Conservation (phyloP, 2,888 invertebrate genomes). For the Noctua comes region DNA sequence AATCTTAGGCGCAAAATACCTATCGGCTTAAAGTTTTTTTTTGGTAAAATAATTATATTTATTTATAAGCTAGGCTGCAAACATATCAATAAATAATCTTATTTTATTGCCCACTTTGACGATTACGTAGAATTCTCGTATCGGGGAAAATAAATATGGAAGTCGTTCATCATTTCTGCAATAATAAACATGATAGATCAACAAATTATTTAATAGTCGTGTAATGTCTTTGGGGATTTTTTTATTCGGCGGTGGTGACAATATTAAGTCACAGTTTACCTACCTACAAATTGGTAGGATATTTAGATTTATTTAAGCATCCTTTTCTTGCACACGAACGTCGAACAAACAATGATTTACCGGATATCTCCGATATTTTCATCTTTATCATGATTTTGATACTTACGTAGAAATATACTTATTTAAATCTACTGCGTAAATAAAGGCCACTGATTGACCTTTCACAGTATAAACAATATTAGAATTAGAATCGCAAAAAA, state of each 20-base stretch:
- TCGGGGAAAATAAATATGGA: background rate
- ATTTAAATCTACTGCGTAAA: constrained; percentile 29
- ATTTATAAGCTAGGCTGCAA: constrained; percentile 3
- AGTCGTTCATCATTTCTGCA: constrained; percentile 9
- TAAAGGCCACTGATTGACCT: constrained; percentile 55
- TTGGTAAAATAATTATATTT: background rate
- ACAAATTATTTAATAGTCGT: background rate
- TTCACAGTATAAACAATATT: constrained; percentile 30
- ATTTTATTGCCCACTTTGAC: constrained; percentile 13
- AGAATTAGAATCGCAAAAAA: constrained; percentile 16
- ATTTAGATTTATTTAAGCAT: background rate
- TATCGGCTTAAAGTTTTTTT: background rate
- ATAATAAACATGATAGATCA: background rate
- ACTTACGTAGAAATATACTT: background rate
- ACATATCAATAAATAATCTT: background rate
- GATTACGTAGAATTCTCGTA: background rate
- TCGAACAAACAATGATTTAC: background rate
- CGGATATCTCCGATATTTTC: constrained; percentile 15
- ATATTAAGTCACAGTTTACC: background rate
- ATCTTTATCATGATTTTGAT: background rate
- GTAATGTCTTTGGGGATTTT: background rate
- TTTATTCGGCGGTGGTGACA: background rate
- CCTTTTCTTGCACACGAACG: too few relatives aligned
- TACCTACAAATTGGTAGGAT: background rate
- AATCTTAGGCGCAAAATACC: constrained; percentile 18